phyloP scores from a whole-genome alignment of 2,888 invertebrate species.

The Pheosia gnoma region DNA sequence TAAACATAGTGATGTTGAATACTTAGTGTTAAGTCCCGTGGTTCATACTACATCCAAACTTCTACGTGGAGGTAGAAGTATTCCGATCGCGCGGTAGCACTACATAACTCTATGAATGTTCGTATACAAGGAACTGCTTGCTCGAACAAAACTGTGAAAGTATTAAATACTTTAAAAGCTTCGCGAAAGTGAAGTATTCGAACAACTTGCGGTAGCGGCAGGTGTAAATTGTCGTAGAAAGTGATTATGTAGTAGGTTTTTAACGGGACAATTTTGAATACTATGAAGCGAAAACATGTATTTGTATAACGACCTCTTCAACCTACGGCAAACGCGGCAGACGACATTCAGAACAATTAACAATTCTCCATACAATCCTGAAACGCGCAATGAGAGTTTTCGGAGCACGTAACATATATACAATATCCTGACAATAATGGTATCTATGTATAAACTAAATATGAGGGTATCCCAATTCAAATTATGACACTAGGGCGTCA shows the following conservation, averaged over 20 bases:
- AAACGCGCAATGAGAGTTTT: too few species aligned
- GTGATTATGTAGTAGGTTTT: neutral
- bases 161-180: constrained; percentile 3
- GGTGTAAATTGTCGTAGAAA: neutral
- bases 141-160: neutral
- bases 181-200: neutral
- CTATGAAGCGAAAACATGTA: too few species aligned
- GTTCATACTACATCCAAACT: neutral
- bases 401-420: too few species aligned
- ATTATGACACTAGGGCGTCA: too few species aligned
- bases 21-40: neutral
- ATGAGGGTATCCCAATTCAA: too few species aligned
- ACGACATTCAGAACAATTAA: too few species aligned
- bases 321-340: too few species aligned
- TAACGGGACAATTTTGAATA: neutral
- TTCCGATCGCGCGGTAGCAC: neutral
- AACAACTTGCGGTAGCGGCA: neutral
- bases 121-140: neutral
- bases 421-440: too few species aligned
- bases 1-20: neutral
- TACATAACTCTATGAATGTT: neutral
- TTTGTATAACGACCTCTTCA: too few species aligned
- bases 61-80: neutral
- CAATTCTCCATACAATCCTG: too few species aligned
- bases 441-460: too few species aligned